Conservation (phyloP, 1,140 invertebrate genomes). For the Gyrodactylus bullatarudis region DNA sequence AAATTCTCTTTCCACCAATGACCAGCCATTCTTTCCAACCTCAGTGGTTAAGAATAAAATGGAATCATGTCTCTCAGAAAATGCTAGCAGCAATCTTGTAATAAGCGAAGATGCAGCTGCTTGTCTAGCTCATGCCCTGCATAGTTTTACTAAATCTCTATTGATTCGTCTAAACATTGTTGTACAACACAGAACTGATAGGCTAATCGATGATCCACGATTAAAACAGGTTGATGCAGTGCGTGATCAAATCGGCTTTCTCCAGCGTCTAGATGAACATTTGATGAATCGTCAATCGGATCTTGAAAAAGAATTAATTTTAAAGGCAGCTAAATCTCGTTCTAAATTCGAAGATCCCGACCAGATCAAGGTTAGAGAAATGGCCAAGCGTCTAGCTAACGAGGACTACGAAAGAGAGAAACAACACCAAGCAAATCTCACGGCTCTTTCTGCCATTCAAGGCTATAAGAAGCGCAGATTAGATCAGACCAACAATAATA, state of each 20-base stretch:
- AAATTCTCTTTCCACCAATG: not conserved
- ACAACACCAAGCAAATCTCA: not conserved
- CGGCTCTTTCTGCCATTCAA: not conserved
- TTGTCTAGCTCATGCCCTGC: not conserved
- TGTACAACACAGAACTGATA: not conserved
- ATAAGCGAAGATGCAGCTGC: not conserved
- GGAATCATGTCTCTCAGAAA: not conserved
- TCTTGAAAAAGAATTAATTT: not conserved
- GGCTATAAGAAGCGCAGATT: not conserved
- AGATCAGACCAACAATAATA: not conserved
- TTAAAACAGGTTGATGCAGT: not conserved
- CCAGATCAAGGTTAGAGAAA: not conserved
- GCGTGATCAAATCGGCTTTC: not conserved
- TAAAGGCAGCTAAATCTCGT: not conserved
- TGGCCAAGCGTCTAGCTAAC: not conserved
- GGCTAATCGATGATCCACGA: not conserved
- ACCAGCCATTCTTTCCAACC: not conserved
- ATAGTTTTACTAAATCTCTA: not conserved
- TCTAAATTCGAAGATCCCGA: not conserved
- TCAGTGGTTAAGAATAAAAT: not conserved
- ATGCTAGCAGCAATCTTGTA: not conserved
- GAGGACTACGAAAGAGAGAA: not conserved
- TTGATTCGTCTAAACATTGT: not conserved
- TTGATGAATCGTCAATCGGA: not conserved
- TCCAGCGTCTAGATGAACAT: not conserved